Percentiles rank a stretch among this genome's conserved stretches.
Conservation (phyloP, 2,888 invertebrate species). For the Hirtodrosophila trivittata region DNA sequence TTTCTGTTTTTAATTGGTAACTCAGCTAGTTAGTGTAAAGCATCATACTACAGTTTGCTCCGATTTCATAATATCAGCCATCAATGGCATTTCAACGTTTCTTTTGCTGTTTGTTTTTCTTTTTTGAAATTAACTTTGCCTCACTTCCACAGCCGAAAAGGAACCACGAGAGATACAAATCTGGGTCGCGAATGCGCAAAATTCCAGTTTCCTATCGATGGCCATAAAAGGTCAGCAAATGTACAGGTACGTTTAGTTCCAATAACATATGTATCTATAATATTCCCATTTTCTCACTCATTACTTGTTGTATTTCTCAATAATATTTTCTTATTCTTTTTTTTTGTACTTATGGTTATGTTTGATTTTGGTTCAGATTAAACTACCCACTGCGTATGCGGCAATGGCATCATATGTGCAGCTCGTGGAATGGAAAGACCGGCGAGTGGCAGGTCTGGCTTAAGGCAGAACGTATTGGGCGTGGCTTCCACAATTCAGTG, state of each 20-base stretch:
- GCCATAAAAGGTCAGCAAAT: conserved; percentile 92
- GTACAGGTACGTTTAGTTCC: conserved; percentile 86
- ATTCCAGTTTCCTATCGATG: conserved; percentile 92
- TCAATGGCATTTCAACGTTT: conserved; percentile 3
- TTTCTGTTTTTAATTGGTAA: too few relatives aligned
- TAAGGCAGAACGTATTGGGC: conserved; percentile 92
- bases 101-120: conserved; percentile 11
- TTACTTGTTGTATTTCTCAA: background rate
- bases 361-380: conserved; percentile 83
- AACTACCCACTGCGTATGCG: conserved; percentile 88
- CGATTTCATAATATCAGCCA: conserved; percentile 37
- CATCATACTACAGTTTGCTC: too few relatives aligned
- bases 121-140: conserved; percentile 22
- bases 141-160: conserved; percentile 86
- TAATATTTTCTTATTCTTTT: background rate
- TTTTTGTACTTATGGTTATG: conserved; percentile 9
- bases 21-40: conserved; percentile 19
- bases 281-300: background rate
- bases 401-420: conserved; percentile 93
- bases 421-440: conserved; percentile 94
- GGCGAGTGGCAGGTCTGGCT: conserved; percentile 96
- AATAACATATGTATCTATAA: conserved; percentile 10
- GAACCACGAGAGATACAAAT: conserved; percentile 90
- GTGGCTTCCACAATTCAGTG: conserved; percentile 94
- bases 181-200: conserved; percentile 91